phyloP scores from a whole-genome alignment of 2,888 invertebrate genomes.

The Heliothis peltigera region DNA sequence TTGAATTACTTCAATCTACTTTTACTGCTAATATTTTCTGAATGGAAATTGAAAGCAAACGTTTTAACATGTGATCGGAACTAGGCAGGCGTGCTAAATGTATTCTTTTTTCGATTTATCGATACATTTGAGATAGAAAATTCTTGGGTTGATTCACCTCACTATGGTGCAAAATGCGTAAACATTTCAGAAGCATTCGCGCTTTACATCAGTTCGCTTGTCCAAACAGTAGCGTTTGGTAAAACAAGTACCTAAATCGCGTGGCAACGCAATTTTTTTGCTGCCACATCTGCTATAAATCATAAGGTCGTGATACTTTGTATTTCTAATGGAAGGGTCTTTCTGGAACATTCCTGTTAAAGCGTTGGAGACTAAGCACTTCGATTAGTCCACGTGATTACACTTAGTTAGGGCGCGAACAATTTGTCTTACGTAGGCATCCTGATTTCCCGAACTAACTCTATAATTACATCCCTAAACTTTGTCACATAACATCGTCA shows the following conservation, averaged over 20 bases:
- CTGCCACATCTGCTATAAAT: conserved; percentile 62
- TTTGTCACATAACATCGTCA: conserved; percentile 9
- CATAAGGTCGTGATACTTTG: conserved; percentile 51
- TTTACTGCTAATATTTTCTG: conserved; percentile 31
- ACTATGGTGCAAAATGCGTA: conserved; percentile 68
- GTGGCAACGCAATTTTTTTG: conserved; percentile 67
- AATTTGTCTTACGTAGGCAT: conserved; percentile 18
- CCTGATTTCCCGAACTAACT: conserved; percentile 13
- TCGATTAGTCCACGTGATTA: conserved; percentile 60
- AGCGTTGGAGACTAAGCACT: conserved; percentile 51
- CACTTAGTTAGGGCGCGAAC: conserved; percentile 37
- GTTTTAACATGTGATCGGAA: conserved; percentile 37
- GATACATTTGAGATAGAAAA: conserved; percentile 48
- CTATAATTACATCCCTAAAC: not conserved
- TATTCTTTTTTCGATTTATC: conserved; percentile 43
- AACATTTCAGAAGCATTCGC: conserved; percentile 76
- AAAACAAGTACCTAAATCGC: conserved; percentile 68
- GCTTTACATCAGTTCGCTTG: conserved; percentile 74
- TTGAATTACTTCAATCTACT: conserved; percentile 31
- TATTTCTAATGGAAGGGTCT: conserved; percentile 61
- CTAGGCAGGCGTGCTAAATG: conserved; percentile 6
- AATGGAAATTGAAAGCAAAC: conserved; percentile 37
- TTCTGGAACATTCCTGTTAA: conserved; percentile 43
- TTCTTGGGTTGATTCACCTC: conserved; percentile 57
- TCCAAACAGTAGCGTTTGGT: conserved; percentile 73